A percentile compares a stretch with the other conserved stretches of the same genome.
phyloP scores from a whole-genome alignment of 2,888 invertebrate genomes.

The Rhogogaster chlorosoma region DNA sequence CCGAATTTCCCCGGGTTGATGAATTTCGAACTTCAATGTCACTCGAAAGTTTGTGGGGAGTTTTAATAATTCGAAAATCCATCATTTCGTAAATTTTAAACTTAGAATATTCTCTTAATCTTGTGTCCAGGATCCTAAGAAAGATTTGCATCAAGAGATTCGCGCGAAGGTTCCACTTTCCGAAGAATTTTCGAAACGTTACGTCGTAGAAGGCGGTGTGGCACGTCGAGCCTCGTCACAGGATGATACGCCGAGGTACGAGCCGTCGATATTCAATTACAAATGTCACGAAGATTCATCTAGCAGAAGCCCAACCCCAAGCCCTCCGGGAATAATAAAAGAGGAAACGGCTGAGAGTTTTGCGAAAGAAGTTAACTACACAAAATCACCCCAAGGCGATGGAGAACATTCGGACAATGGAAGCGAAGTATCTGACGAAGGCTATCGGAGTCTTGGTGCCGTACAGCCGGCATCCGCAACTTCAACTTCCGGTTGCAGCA shows the following conservation, averaged over 20 bases:
- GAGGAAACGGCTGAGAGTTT: slow-evolving; percentile 66
- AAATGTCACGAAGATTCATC: slow-evolving; percentile 69
- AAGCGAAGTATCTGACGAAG: slow-evolving; percentile 92
- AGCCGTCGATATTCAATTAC: slow-evolving; percentile 73
- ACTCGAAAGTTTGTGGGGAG: not conserved
- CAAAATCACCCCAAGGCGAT: slow-evolving; percentile 70
- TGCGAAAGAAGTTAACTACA: slow-evolving; percentile 67
- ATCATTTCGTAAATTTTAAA: not conserved
- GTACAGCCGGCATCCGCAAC: slow-evolving; percentile 79
- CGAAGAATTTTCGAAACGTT: slow-evolving; percentile 72
- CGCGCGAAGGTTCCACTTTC: slow-evolving; percentile 67
- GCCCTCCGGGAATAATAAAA: slow-evolving; percentile 60
- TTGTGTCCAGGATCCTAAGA: slow-evolving; percentile 68
- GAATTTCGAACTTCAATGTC: not conserved
- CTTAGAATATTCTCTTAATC: not conserved
- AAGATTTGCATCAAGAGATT: slow-evolving; percentile 67
- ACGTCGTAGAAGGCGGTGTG: slow-evolving; percentile 73
- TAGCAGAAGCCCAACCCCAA: slow-evolving; percentile 70
- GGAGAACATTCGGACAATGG: slow-evolving; percentile 84
- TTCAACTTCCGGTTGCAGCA: slow-evolving; percentile 59
- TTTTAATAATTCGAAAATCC: not conserved
- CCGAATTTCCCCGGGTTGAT: not conserved
- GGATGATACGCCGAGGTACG: slow-evolving; percentile 73
- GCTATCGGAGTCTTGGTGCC: slow-evolving; percentile 89
- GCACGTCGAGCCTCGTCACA: slow-evolving; percentile 69